Evolutionary conservation across 2,888 invertebrate species (phyloP).

Genomic region (Calameuta pallipes): DNA sequence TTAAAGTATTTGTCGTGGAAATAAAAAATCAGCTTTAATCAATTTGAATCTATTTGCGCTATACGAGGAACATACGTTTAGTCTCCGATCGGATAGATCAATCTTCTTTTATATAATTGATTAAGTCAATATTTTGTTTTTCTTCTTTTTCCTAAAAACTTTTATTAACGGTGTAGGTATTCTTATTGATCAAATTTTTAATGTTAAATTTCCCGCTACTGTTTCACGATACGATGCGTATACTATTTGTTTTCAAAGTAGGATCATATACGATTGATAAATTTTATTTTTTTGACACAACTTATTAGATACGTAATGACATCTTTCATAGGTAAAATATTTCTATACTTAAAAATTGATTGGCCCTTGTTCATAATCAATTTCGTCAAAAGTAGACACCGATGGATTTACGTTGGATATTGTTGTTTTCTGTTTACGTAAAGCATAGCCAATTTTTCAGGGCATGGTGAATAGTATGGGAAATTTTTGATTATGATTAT

Average conservation of each 20-base stretch:
- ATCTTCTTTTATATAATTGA: not conserved
- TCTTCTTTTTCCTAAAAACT: not conserved
- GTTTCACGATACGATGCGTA: not conserved
- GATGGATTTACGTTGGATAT: not conserved
- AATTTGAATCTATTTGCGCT: slow-evolving; percentile 29
- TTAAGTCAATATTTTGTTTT: not conserved
- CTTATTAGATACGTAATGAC: not conserved
- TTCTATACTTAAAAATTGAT: not conserved
- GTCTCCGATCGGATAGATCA: not conserved
- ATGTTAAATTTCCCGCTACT: not conserved
- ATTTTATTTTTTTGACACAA: not conserved
- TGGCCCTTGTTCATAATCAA: not conserved
- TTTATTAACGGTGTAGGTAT: not conserved
- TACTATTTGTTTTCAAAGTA: not conserved
- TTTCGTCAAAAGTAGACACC: not conserved
- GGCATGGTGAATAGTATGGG: not conserved
- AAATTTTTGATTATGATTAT: not conserved
- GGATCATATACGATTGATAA: not conserved
- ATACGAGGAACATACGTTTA: not conserved
- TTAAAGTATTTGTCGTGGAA: slow-evolving; percentile 18
- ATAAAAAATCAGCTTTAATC: slow-evolving; percentile 26
- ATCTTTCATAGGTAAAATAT: not conserved
- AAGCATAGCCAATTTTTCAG: not conserved
- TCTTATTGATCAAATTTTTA: not conserved
- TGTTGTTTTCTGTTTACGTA: not conserved